Conservation (phyloP, 2,113 vertebrate genomes). For the human region DNA sequence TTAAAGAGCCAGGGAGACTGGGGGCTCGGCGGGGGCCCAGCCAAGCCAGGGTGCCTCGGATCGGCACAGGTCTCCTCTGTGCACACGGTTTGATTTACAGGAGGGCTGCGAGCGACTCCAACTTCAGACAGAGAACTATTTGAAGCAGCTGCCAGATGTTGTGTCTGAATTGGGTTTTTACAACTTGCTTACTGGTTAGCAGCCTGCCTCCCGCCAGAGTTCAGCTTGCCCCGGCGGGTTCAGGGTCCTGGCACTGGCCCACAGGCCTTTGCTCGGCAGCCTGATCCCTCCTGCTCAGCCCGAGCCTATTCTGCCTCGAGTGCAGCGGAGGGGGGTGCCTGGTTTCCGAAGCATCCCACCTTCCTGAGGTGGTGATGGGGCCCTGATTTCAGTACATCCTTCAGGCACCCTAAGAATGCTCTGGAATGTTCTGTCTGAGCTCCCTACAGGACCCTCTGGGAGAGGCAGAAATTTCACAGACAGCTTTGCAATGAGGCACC, state of each 20-base stretch:
- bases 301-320: accelerated
- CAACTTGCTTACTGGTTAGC: slow-evolving; percentile 81
- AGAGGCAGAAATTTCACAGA: neutral
- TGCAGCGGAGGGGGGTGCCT: neutral
- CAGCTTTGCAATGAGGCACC: neutral
- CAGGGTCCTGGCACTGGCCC: slow-evolving; percentile 49
- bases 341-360: neutral
- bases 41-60: slow-evolving; percentile 58
- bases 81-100: slow-evolving; percentile 81
- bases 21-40: slow-evolving; percentile 24
- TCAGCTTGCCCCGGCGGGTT: slow-evolving; percentile 44
- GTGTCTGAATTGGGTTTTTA: slow-evolving; percentile 83
- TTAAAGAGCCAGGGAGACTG: slow-evolving; percentile 40
- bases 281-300: accelerated
- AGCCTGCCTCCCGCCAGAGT: slow-evolving; percentile 63
- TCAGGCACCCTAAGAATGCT: neutral
- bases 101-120: slow-evolving; percentile 71
- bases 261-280: neutral
- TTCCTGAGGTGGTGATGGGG: neutral
- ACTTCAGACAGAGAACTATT: slow-evolving; percentile 86
- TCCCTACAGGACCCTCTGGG: neutral
- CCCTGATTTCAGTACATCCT: neutral
- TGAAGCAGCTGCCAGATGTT: slow-evolving; percentile 86
- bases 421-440: neutral
- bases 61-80: slow-evolving; percentile 46